Evolutionary conservation across 2,797 vertebrate genomes (phyloP), one percentile per base, ranked within the genome.

Genomic region (Xenops minutus): DNA sequence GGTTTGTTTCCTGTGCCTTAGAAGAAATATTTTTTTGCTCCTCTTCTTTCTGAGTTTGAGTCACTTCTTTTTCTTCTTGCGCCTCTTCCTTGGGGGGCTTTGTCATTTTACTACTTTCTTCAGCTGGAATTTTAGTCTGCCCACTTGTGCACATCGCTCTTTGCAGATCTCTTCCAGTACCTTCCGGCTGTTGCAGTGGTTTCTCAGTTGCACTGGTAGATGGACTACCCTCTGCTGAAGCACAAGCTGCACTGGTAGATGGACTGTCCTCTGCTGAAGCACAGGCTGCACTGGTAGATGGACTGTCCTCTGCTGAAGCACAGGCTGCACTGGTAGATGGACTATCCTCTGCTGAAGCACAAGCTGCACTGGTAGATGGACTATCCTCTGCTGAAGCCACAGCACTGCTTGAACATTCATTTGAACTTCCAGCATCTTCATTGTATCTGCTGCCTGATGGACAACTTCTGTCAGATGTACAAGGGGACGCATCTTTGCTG

Each of bases 401-500:
- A 63, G 96, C 88, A 68, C 92, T 91, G 44, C 51, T 63, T 34
- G 96, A 91, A 61, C 62, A 73, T 37, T 72, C 62, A 7, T 23
- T 75, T 39, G 68, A 59, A 18, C 29, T 75, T n/a, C 66, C 90
- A 54, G 22, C 24, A 22, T 51, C 64, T 39, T 24, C 77, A 15
- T 44, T 32, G 10, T 43, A 55, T n/a, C 26, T 56, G 67, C 73
- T 79, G 32, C 67, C 39, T 63, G 91, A 91, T 1, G 72, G 87
- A 49, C 81, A 94, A 17, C 79, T 87, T 48, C n/a, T 46, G 9
- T 90, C 94, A 46, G 97, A 95, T 24, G 93, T 30, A 15, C 87
- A 84, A 36, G 80, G 96, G 66, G 92, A 91, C 14, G 74, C 92
- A 27, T 92, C 95, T 46, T 98, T 97, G 22, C 73, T 94, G 15